Base-by-base conservation (phyloP, 2,888 invertebrate genomes). In the Diplazon laetatorius region DNA sequence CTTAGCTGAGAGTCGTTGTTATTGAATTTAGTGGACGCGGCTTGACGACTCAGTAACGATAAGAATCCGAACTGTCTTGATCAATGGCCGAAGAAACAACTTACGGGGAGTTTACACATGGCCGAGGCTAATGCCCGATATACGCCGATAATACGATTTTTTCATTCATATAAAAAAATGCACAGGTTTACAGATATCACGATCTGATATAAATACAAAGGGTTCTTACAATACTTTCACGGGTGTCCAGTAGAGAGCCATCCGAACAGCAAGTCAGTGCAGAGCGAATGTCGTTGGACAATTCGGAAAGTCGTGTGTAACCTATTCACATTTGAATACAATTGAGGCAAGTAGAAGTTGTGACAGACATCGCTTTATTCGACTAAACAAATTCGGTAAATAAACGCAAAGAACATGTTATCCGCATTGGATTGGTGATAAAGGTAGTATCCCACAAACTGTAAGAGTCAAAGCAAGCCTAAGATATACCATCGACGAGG, bases 91-190 rank as follows among this genome's bases (percentile, higher is more conserved):
- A 8, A 46, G 37, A n/a, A 22, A 12, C 4, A 55, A 30, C 9
- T 18, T 6, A 8, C 12, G 22, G 14, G 9, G 66, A 37, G 66
- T 50, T 50, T 48, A 16, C 30, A 70, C 55, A 42, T n/a, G 48
- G 6, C 4, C 12, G 50, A 16, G 44, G 60, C 16, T 37, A 70
- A 70, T 50, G 70, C 6, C 48, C 70, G 70, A 60, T 59, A 25
- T 39, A 44, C 42, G 5, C 5, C 60, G 3, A 60, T 42, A 20
- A 42, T 60, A 37, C 18, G n/a, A 22, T 60, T 63, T 63, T 62
- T 25, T 12, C 46, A 25, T 14, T 22, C 10, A 22, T 63, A n/a
- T 42, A 8, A 25, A 25, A n/a, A 46, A 63, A 16, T 30, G 6
- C 48, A 8, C 22, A 16, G 4, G 10, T 22, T 37, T 37, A 39